Evolutionary conservation across 2,797 vertebrate species (phyloP).

Genomic region (Channallabes apus): DNA sequence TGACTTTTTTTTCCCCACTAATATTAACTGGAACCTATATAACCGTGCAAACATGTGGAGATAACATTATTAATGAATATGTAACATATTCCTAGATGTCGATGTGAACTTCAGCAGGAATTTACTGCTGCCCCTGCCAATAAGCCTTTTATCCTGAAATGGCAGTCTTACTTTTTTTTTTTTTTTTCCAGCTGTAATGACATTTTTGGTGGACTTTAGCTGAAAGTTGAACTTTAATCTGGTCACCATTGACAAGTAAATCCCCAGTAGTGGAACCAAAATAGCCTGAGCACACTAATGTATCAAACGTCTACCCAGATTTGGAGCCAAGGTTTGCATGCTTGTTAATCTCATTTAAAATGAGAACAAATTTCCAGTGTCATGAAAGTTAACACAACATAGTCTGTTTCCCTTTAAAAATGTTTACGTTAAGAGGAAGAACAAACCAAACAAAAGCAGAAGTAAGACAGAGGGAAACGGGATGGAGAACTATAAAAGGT

Average conservation of each 20-base stretch:
- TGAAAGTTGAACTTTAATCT: constrained; percentile 34
- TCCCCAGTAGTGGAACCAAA: constrained; percentile 22
- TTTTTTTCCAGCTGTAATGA: constrained; percentile 19
- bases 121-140: constrained; percentile 2
- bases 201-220: constrained; percentile 38
- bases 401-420: constrained; percentile 1
- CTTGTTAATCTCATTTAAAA: neutral
- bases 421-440: constrained; percentile 5
- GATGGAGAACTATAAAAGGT: constrained; percentile 51
- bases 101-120: constrained; percentile 20
- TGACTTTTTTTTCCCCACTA: neutral
- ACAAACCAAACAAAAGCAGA: constrained; percentile 35
- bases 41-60: neutral
- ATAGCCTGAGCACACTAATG: constrained; percentile 7
- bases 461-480: constrained; percentile 37
- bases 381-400: neutral
- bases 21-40: constrained; percentile 6
- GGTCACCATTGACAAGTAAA: constrained; percentile 30
- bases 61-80: constrained; percentile 13
- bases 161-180: constrained; percentile 22
- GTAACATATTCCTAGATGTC: constrained; percentile 15
- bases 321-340: neutral
- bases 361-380: neutral
- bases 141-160: constrained; percentile 36
- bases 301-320: constrained; percentile 14